Percentiles rank a stretch among this genome's conserved stretches.
phyloP scores from a whole-genome alignment of 2,797 vertebrate genomes.

The Malacoraja senta region DNA sequence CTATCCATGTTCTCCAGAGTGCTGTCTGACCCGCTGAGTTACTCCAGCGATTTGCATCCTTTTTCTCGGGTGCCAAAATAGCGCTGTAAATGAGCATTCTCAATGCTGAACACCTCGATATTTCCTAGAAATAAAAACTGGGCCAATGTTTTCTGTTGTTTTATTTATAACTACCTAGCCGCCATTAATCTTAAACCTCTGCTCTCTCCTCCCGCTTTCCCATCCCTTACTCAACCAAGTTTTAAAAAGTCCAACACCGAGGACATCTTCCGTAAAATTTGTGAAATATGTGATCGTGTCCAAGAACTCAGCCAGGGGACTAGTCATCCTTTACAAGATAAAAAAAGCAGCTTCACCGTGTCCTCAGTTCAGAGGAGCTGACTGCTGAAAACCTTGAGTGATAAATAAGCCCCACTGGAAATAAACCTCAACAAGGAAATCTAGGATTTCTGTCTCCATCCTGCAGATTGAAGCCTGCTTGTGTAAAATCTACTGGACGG shows the following conservation, averaged over 20 bases:
- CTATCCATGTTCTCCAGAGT: no score
- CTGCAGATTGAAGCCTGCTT: not conserved
- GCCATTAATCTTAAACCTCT: not conserved
- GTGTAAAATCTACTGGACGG: no score
- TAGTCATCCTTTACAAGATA: constrained; percentile 1
- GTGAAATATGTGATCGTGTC: constrained; percentile 22
- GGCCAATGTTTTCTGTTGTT: not conserved
- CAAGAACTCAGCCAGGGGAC: constrained; percentile 27
- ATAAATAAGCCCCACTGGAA: not conserved
- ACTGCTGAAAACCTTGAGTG: constrained; percentile 1
- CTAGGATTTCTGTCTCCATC: not conserved
- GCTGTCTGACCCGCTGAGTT: no score
- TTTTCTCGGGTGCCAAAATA: not conserved
- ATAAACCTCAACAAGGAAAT: not conserved
- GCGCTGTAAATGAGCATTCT: not conserved
- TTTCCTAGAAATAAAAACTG: not conserved
- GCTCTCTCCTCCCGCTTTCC: not conserved
- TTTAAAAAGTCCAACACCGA: constrained; percentile 26
- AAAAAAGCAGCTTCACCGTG: constrained; percentile 11
- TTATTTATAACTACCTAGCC: not conserved
- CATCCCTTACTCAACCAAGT: not conserved
- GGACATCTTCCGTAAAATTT: constrained; percentile 28
- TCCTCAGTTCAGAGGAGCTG: constrained; percentile 7
- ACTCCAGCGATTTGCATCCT: no score
- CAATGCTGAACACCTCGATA: not conserved